Conservation (phyloP, 2,797 vertebrate species). For the Ciconia nigra region DNA sequence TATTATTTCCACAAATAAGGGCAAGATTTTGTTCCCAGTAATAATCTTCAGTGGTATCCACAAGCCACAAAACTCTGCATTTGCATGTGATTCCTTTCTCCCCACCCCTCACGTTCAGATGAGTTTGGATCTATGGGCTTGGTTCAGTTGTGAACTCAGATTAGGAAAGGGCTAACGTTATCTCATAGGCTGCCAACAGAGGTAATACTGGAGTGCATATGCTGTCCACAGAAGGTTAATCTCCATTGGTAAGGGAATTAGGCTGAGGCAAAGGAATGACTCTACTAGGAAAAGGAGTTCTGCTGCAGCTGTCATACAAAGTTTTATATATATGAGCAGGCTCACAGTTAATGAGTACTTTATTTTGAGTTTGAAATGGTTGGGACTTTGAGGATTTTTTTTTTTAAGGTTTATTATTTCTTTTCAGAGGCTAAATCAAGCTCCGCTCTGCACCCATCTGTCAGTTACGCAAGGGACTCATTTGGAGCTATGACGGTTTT, state of each 20-base stretch:
- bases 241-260: background rate
- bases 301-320: background rate
- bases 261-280: background rate
- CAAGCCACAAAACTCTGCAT: background rate
- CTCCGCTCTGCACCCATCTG: background rate
- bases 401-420: background rate
- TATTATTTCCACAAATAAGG: background rate
- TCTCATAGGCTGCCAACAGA: background rate
- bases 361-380: background rate
- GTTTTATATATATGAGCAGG: background rate
- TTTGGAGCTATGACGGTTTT: background rate
- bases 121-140: background rate
- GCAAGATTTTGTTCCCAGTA: background rate
- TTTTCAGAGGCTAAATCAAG: slow-evolving; percentile 17
- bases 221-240: background rate
- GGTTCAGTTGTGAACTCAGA: background rate
- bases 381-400: background rate
- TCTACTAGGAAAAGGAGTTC: background rate
- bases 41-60: background rate
- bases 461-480: background rate
- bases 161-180: background rate
- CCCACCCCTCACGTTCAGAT: background rate
- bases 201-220: background rate
- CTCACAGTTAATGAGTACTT: background rate
- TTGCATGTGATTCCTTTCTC: background rate